Evolutionary conservation across 2,888 invertebrate genomes (phyloP).

Genomic region (Orgyia antiqua): DNA sequence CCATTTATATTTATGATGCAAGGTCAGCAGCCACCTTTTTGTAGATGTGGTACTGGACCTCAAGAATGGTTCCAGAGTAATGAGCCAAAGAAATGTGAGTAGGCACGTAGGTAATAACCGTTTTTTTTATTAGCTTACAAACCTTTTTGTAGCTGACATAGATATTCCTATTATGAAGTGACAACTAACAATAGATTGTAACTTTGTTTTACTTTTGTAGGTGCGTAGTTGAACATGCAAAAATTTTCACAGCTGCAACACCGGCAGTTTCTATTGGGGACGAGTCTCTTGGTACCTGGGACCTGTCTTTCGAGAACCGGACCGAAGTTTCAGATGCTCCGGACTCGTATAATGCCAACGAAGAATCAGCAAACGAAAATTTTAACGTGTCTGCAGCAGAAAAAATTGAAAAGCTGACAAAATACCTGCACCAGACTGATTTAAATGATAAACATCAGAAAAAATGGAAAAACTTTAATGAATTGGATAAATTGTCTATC

Average conservation of each 20-base stretch:
- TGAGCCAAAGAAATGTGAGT: conserved; percentile 59
- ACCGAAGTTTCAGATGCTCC: conserved; percentile 42
- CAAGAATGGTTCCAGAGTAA: conserved; percentile 47
- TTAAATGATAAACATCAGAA: conserved; percentile 27
- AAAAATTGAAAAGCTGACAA: conserved; percentile 73
- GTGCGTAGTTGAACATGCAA: conserved; percentile 59
- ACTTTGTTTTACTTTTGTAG: conserved; percentile 48
- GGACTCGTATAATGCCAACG: conserved; percentile 29
- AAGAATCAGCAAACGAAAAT: conserved; percentile 41
- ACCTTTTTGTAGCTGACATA: too few relatives aligned
- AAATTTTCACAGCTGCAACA: conserved; percentile 66
- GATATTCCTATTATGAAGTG: too few relatives aligned
- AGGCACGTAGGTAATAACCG: not conserved
- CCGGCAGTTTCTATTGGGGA: conserved; percentile 38
- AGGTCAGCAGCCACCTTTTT: conserved; percentile 47
- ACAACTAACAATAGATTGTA: too few relatives aligned
- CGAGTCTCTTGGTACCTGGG: conserved; percentile 38
- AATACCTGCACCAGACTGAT: conserved; percentile 49
- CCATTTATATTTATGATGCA: conserved; percentile 63
- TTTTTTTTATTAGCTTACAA: not conserved
- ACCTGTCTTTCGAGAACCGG: conserved; percentile 48
- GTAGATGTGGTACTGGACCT: conserved; percentile 45
- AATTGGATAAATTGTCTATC: conserved; percentile 32
- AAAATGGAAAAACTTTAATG: conserved; percentile 61
- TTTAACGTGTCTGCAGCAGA: conserved; percentile 46